phyloP scores from a whole-genome alignment of 2,113 vertebrate genomes.

The human region GRCh38 chr19:30270501-30271000 shows the following conservation, averaged over 20 bases:
- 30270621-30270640: slow-evolving; percentile 95
- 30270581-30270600: slow-evolving; percentile 98
- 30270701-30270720: slow-evolving; percentile 92
- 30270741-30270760: slow-evolving; percentile 85
- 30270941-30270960: slow-evolving; percentile 80
- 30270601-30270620: slow-evolving; percentile 97
- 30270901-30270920: slow-evolving; percentile 92
- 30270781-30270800: slow-evolving; percentile 81
- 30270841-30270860: slow-evolving; percentile 89
- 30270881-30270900: slow-evolving; percentile 94
- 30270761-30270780: slow-evolving; percentile 82
- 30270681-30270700: slow-evolving; percentile 89
- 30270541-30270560: slow-evolving; percentile 99
- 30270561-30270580: slow-evolving; percentile 99
- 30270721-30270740: slow-evolving; percentile 89
- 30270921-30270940: slow-evolving; percentile 87
- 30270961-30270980: slow-evolving; percentile 82
- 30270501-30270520: slow-evolving; percentile 94
- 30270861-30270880: slow-evolving; percentile 93
- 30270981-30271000: slow-evolving; percentile 83
- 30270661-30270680: slow-evolving; percentile 93
- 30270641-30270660: slow-evolving; percentile 95
- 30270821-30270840: slow-evolving; percentile 84
- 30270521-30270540: slow-evolving; percentile 98
- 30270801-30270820: slow-evolving; percentile 85